These are phyloP conservation scores for Vombatus ursinus DNA, from an alignment of 2,113 vertebrate genomes.

Conservation along the genomic window DNA sequence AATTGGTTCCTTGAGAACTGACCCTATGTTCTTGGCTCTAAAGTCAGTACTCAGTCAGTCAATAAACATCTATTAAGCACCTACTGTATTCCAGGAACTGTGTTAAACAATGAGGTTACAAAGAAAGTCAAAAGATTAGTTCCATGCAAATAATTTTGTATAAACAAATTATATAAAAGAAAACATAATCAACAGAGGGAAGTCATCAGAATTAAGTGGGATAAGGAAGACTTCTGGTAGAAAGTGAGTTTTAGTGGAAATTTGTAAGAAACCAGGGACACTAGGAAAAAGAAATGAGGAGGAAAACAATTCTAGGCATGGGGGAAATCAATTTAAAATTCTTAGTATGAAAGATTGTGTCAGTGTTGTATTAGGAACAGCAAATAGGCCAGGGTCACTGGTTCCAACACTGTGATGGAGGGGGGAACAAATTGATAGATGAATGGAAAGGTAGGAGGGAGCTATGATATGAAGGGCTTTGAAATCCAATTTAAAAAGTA, in stretches of 20 bases:
- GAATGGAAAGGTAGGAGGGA: neutral
- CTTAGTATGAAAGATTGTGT: neutral
- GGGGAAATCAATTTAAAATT: neutral
- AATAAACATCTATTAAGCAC: neutral
- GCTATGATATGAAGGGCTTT: neutral
- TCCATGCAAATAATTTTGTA: no score
- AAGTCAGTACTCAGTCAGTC: neutral
- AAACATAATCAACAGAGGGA: neutral
- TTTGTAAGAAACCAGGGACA: no score
- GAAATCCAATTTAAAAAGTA: neutral
- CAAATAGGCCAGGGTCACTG: neutral
- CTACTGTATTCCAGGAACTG: neutral
- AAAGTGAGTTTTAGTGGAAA: neutral
- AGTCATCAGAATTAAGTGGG: neutral
- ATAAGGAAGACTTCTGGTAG: neutral
- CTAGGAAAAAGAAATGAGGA: neutral
- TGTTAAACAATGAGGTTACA: neutral
- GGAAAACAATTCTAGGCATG: neutral
- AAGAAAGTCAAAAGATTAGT: neutral
- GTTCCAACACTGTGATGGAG: no score
- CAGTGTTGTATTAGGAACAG: neutral
- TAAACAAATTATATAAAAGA: neutral
- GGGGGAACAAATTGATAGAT: neutral
- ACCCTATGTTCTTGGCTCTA: neutral
- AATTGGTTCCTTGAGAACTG: neutral